These are phyloP conservation scores for Percina caprodes DNA, from an alignment of 2,113 vertebrate genomes.

Conservation along the genomic window DNA sequence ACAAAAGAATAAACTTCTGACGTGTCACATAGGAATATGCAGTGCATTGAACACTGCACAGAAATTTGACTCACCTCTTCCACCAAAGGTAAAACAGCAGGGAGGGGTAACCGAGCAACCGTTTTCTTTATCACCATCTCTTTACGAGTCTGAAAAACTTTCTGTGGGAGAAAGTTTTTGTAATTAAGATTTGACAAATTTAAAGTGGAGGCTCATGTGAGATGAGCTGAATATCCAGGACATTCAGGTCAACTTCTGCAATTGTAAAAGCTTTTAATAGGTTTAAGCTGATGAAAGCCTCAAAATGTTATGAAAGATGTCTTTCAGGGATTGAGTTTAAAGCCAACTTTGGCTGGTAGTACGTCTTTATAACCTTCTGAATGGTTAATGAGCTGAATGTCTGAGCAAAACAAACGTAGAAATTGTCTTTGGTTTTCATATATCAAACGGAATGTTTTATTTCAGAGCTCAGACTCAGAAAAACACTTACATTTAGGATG, in stretches of 20 bases:
- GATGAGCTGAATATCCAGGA: not conserved
- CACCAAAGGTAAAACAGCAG: constrained; percentile 92
- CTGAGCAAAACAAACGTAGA: not conserved
- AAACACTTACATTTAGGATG: constrained; percentile 92
- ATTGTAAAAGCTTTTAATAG: not conserved
- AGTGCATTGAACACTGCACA: not conserved
- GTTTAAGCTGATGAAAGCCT: not conserved
- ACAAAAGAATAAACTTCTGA: no score
- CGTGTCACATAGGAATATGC: not conserved
- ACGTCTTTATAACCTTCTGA: not conserved
- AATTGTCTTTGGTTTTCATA: not conserved
- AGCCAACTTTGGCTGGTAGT: not conserved
- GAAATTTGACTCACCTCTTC: constrained; percentile 86
- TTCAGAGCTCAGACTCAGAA: not conserved
- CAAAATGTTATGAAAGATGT: constrained; percentile 8
- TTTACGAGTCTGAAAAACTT: constrained; percentile 94
- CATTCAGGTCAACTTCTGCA: not conserved
- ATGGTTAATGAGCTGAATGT: not conserved
- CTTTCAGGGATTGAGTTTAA: not conserved
- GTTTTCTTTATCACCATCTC: constrained; percentile 92
- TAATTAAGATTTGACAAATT: not conserved
- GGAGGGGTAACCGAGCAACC: constrained; percentile 91
- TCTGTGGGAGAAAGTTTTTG: constrained; percentile 80
- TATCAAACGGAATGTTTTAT: not conserved
- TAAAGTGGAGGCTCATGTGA: not conserved